These are phyloP conservation scores for Esox lucius DNA, from an alignment of 2,797 vertebrate species.

Conservation along the genomic window DNA sequence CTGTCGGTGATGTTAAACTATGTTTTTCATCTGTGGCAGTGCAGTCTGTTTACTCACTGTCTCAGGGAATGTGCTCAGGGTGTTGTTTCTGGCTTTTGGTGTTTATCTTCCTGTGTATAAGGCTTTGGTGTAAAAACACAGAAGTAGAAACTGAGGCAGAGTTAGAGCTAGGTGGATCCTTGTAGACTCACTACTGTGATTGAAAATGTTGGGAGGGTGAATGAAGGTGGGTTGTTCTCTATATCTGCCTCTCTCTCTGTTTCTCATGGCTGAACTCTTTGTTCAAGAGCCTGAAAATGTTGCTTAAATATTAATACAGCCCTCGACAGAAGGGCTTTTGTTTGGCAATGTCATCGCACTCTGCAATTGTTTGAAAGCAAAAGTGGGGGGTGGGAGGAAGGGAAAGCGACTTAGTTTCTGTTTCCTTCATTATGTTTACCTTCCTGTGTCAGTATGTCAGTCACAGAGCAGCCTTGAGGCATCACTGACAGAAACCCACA, in stretches of 20 bases:
- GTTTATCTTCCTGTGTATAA: not conserved
- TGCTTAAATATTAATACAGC: conserved; percentile 27
- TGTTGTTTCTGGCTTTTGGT: not conserved
- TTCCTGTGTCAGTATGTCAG: not conserved
- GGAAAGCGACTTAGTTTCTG: not conserved
- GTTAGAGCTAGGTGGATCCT: not conserved
- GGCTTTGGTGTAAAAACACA: not conserved
- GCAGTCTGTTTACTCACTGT: not conserved
- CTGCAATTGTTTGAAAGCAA: not conserved
- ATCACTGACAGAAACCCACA: not conserved
- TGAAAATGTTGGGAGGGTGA: not conserved
- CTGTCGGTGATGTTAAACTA: not conserved
- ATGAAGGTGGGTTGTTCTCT: not conserved
- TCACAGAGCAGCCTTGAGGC: not conserved
- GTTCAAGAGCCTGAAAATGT: conserved; percentile 8
- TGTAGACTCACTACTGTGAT: not conserved
- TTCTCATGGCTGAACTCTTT: conserved; percentile 1
- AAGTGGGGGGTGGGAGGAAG: not conserved
- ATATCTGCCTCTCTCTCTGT: not conserved
- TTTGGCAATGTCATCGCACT: not conserved
- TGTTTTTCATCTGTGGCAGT: not conserved
- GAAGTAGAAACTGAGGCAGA: not conserved
- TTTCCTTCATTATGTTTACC: not conserved
- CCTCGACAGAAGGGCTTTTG: not conserved
- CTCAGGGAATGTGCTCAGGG: conserved; percentile 3